Evolutionary conservation across 1,140 invertebrate genomes (phyloP), one percentile per base, ranked within the genome.

Genomic region (Araneus ventricosus): DNA sequence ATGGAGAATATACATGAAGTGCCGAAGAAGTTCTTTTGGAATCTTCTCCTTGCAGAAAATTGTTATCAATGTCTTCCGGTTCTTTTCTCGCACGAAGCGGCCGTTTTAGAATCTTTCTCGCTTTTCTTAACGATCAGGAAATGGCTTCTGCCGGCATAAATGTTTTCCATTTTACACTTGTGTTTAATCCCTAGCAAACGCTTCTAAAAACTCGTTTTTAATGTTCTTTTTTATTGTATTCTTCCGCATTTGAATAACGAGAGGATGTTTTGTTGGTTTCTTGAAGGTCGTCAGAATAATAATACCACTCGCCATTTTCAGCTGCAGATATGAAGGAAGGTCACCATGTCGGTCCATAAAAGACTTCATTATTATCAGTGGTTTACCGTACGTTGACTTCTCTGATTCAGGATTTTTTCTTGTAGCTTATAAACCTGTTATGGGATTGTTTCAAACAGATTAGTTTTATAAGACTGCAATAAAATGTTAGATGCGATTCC

Each of bases 321-420:
- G 37, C 79, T 79, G 75, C 30, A 39, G 14, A 20, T 37, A 45
- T 39, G 79, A 39, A 41, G 79, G 41, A 82, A 82, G 79, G 79
- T 82, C 79, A 82, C 22, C 84, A 41, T 59, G 84, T 61, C 27
- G 52, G 84, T 52, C 27, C 34, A 52, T 41, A 41, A 86, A 86
- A 57, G 52, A 86, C 27, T 37, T 30, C 27, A 34, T 86, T 86
- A 86, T 86, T 86, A 61, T 30, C 45, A 41, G 45, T 86, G 84
- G 84, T 41, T 86, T 86, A 86, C 84, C 45, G 84, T 41, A 22
- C 52, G 30, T 86, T 86, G 84, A 86, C 84, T 86, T 59, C 45
- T 6, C 24, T 37, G 84, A 7, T 39, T 24, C 17, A n/a, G 22
- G 22, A 8, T 45, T 24, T 70, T 70, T 75, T 10, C 17, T 34